These are phyloP conservation scores for Furcula furcula DNA, from an alignment of 2,888 invertebrate species.

Conservation along the genomic window DNA sequence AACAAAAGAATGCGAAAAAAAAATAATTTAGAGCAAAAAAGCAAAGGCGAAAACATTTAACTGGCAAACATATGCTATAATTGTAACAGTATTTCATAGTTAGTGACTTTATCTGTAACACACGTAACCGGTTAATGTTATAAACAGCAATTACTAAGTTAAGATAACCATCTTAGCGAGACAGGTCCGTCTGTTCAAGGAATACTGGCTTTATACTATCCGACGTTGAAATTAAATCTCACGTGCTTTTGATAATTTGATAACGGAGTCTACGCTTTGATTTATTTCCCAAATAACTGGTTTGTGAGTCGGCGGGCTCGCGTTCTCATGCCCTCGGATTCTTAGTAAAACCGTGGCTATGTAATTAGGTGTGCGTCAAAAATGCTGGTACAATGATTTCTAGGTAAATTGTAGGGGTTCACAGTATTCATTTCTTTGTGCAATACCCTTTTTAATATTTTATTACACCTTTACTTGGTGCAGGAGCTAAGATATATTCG, in stretches of 20 bases:
- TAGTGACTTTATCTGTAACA: slow-evolving; percentile 33
- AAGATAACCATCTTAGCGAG: slow-evolving; percentile 61
- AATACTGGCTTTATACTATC: slow-evolving; percentile 72
- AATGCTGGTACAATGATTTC: slow-evolving; percentile 20
- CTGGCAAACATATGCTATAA: slow-evolving; percentile 27
- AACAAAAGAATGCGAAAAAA: background rate
- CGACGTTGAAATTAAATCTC: slow-evolving; percentile 74
- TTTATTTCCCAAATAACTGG: slow-evolving; percentile 66
- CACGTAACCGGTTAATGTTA: slow-evolving; percentile 61
- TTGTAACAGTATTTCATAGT: slow-evolving; percentile 40
- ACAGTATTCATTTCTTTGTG: no score
- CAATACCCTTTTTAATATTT: no score
- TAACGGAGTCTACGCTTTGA: slow-evolving; percentile 69
- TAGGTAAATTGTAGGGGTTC: background rate
- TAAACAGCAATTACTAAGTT: slow-evolving; percentile 65
- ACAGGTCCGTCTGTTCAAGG: slow-evolving; percentile 58
- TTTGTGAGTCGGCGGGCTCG: slow-evolving; percentile 52
- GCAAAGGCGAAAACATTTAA: slow-evolving; percentile 11
- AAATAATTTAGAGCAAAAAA: slow-evolving; percentile 11
- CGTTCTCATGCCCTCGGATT: slow-evolving; percentile 65
- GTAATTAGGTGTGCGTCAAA: slow-evolving; percentile 37
- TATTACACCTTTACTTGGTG: no score
- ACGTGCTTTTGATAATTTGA: slow-evolving; percentile 80
- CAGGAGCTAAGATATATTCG: no score
- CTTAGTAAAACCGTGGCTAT: slow-evolving; percentile 33